Evolutionary conservation across 2,888 invertebrate genomes (phyloP).

Genomic region (Scaptomyza flava): DNA sequence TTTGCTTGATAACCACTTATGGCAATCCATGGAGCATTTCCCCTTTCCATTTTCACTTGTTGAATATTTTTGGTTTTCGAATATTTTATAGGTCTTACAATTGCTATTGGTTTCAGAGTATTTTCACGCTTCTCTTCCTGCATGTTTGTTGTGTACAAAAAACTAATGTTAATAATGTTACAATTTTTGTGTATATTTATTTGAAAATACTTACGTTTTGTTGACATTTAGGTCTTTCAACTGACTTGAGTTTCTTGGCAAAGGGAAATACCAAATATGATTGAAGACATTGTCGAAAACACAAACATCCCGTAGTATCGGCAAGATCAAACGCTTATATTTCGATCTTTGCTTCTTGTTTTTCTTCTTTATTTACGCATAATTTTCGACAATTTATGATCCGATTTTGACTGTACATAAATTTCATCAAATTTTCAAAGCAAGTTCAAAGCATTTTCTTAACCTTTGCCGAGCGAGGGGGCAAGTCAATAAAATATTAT

Average conservation of each 20-base stretch:
- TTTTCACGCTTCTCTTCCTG: not conserved
- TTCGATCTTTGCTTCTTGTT: slow-evolving; percentile 7
- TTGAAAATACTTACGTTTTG: not conserved
- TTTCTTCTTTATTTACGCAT: slow-evolving; percentile 53
- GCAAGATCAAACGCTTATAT: slow-evolving; percentile 55
- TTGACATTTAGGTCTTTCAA: slow-evolving; percentile 18
- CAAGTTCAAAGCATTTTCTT: slow-evolving; percentile 72
- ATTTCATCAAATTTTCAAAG: slow-evolving; percentile 46
- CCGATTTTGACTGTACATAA: slow-evolving; percentile 55
- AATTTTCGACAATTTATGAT: slow-evolving; percentile 65
- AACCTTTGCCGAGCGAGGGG: slow-evolving; percentile 9
- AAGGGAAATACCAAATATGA: slow-evolving; percentile 22
- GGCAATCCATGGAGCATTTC: slow-evolving; percentile 45
- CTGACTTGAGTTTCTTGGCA: not conserved
- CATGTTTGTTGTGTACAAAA: not conserved
- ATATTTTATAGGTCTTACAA: not conserved
- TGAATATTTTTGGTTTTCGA: not conserved
- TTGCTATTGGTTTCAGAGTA: not conserved
- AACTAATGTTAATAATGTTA: not conserved
- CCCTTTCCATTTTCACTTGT: not conserved
- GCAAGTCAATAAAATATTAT: slow-evolving; percentile 77
- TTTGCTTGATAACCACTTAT: slow-evolving; percentile 50
- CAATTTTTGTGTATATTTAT: not conserved
- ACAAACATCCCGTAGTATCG: slow-evolving; percentile 11
- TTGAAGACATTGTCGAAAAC: slow-evolving; percentile 8